These are phyloP conservation scores for Nyctalus aviator DNA, from an alignment of 2,797 vertebrate genomes.

Conservation along the genomic window DNA sequence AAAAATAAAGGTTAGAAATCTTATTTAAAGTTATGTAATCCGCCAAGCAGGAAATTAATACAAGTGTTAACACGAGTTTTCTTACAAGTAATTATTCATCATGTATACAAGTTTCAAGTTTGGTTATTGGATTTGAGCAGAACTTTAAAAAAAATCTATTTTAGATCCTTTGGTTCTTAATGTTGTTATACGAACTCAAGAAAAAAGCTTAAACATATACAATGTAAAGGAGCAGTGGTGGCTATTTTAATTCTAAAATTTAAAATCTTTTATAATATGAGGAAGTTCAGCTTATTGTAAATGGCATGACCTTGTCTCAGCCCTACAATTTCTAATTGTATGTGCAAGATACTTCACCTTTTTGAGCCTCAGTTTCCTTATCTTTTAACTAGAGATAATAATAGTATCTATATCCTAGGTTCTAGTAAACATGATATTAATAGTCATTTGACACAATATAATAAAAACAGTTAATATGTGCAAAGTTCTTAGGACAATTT, in stretches of 20 bases:
- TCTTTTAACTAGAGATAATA: neutral
- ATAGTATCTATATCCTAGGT: neutral
- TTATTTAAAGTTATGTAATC: neutral
- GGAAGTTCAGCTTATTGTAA: neutral
- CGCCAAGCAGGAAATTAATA: neutral
- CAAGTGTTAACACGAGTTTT: neutral
- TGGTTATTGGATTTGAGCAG: neutral
- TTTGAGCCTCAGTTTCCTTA: neutral
- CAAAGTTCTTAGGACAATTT: neutral
- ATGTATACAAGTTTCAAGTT: neutral
- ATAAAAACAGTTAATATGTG: neutral
- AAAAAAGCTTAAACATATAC: neutral
- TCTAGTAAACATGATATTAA: neutral
- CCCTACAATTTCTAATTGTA: neutral
- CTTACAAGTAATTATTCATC: neutral
- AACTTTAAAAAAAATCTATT: neutral
- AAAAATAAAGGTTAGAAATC: constrained; percentile 34
- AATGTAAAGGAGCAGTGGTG: neutral
- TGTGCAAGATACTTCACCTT: neutral
- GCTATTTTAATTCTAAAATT: neutral
- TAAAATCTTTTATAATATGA: neutral
- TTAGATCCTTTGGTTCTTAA: neutral
- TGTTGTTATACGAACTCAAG: neutral
- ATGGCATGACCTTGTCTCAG: neutral
- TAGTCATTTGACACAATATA: neutral